phyloP scores from a whole-genome alignment of 2,113 vertebrate genomes.

The Eonycteris spelaea region DNA sequence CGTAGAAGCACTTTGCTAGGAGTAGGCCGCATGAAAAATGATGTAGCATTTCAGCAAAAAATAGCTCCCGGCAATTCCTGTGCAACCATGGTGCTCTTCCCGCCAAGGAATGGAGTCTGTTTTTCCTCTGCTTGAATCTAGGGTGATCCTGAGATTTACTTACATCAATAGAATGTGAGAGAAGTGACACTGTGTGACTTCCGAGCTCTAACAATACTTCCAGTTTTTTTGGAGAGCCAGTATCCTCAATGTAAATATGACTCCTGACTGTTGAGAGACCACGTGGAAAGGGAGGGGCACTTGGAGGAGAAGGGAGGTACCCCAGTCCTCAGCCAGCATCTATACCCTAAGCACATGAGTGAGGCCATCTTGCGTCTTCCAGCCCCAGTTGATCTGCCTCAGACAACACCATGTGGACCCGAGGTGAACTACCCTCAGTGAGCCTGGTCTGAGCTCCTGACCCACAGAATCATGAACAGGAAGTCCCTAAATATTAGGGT shows the following conservation, averaged over 20 bases:
- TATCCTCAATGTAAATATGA: not conserved
- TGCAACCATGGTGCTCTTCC: not conserved
- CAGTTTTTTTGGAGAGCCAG: not conserved
- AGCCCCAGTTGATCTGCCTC: not conserved
- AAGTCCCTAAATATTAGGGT: not conserved
- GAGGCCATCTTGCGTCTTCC: not conserved
- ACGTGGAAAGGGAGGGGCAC: not conserved
- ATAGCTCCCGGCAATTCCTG: not conserved
- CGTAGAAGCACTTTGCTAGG: not conserved
- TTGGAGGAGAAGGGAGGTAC: not conserved
- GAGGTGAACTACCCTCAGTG: not conserved
- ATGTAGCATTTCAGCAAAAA: not conserved
- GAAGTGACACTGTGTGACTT: not conserved
- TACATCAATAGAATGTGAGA: not conserved
- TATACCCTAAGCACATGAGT: not conserved
- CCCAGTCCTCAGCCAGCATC: not conserved
- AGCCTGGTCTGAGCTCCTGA: not conserved
- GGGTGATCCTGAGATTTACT: not conserved
- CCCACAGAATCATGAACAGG: not conserved
- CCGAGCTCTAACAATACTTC: not conserved
- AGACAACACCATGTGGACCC: not conserved
- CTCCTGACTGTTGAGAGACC: not conserved
- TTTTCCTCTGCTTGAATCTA: not conserved
- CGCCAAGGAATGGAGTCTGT: not conserved
- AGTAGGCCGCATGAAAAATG: not conserved